phyloP scores from a whole-genome alignment of 2,888 invertebrate genomes.

The Scelioninae gen. 2 region DNA sequence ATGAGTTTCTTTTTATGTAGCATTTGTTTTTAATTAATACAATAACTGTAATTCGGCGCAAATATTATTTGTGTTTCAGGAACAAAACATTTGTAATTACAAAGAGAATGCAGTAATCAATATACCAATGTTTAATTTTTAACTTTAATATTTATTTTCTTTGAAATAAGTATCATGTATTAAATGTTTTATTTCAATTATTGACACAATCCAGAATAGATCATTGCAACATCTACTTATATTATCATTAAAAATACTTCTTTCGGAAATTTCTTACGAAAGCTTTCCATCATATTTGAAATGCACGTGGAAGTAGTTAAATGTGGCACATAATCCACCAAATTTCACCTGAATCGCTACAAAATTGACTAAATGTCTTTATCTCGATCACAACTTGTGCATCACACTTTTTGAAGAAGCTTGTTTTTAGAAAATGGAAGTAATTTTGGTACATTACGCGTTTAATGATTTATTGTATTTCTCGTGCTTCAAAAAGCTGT shows the following conservation, averaged over 20 bases:
- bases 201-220: slow-evolving; percentile 48
- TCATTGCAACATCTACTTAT: slow-evolving; percentile 50
- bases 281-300: slow-evolving; percentile 18
- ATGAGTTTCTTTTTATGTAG: too few relatives aligned
- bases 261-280: slow-evolving; percentile 35
- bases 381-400: slow-evolving; percentile 21
- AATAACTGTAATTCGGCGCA: too few relatives aligned
- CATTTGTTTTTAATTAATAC: too few relatives aligned
- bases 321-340: slow-evolving; percentile 49
- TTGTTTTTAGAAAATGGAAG: slow-evolving; percentile 11
- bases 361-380: slow-evolving; percentile 54
- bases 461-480: background rate
- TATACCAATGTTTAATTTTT: slow-evolving; percentile 16
- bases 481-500: slow-evolving; percentile 14
- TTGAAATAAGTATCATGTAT: slow-evolving; percentile 38
- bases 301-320: slow-evolving; percentile 50
- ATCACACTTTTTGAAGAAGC: slow-evolving; percentile 18
- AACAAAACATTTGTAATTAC: too few relatives aligned
- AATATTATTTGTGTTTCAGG: too few relatives aligned
- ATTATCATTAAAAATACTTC: slow-evolving; percentile 53
- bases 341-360: slow-evolving; percentile 43
- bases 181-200: slow-evolving; percentile 44
- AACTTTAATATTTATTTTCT: slow-evolving; percentile 51
- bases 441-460: slow-evolving; percentile 8
- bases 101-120: too few relatives aligned